Evolutionary conservation across 2,113 vertebrate genomes (phyloP).

Genomic region (Mola mola): DNA sequence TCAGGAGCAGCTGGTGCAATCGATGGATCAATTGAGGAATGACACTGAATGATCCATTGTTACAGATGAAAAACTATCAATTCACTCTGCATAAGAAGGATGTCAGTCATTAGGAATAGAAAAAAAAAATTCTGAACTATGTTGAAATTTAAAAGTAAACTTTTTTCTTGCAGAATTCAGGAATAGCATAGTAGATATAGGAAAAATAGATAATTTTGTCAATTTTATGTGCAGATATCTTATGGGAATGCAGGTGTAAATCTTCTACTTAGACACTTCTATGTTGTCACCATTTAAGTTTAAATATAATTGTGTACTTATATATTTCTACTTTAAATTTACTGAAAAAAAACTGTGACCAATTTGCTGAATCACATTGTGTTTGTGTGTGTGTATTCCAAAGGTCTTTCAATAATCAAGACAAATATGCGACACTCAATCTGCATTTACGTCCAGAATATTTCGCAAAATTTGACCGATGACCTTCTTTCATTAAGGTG

Average conservation of each 20-base stretch:
- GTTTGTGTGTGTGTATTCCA: not conserved
- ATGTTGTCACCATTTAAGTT: not conserved
- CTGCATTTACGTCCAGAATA: slow-evolving; percentile 45
- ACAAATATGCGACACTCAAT: slow-evolving; percentile 31
- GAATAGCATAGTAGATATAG: too few species aligned
- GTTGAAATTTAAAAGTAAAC: too few species aligned
- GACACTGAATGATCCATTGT: slow-evolving; percentile 73
- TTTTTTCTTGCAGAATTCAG: not conserved
- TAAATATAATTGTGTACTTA: too few species aligned
- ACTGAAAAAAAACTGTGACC: slow-evolving; percentile 1
- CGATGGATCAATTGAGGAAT: slow-evolving; percentile 77
- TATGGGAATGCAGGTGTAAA: not conserved
- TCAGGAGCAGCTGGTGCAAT: slow-evolving; percentile 68
- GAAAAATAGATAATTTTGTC: not conserved
- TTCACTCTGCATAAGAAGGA: slow-evolving; percentile 43
- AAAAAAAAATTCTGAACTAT: not conserved
- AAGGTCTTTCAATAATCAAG: slow-evolving; percentile 24
- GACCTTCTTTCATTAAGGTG: slow-evolving; percentile 69
- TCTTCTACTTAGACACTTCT: not conserved
- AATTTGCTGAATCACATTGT: slow-evolving; percentile 20
- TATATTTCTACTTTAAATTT: too few species aligned
- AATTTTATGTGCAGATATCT: not conserved
- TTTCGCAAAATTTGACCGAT: slow-evolving; percentile 58
- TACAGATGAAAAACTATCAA: slow-evolving; percentile 69
- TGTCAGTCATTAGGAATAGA: not conserved